Conservation (phyloP, 2,888 invertebrate species). For the Baronia brevicornis region DNA sequence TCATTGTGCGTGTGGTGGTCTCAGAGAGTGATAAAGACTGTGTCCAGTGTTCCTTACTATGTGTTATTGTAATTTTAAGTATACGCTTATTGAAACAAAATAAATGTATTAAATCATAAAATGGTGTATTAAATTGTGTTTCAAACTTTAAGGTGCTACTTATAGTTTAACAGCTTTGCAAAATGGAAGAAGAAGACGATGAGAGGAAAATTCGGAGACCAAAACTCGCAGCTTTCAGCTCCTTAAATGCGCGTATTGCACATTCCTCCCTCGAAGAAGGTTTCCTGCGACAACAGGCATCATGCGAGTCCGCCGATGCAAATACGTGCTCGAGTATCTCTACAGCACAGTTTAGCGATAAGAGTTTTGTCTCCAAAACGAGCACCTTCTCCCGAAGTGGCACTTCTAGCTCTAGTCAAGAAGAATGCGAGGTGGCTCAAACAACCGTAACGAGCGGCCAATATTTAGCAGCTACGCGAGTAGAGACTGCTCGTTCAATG, state of each 20-base stretch:
- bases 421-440: slow-evolving; percentile 78
- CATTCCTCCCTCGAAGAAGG: slow-evolving; percentile 60
- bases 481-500: slow-evolving; percentile 81
- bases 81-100: slow-evolving; percentile 48
- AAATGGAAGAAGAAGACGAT: slow-evolving; percentile 69
- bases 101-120: slow-evolving; percentile 53
- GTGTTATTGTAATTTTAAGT: slow-evolving; percentile 51
- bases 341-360: slow-evolving; percentile 62
- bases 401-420: slow-evolving; percentile 82
- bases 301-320: slow-evolving; percentile 76
- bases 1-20: slow-evolving; percentile 54
- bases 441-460: slow-evolving; percentile 65
- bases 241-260: slow-evolving; percentile 49
- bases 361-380: slow-evolving; percentile 70
- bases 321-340: slow-evolving; percentile 63
- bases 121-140: slow-evolving; percentile 59
- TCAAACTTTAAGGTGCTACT: slow-evolving; percentile 37
- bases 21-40: slow-evolving; percentile 72
- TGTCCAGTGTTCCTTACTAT: slow-evolving; percentile 70
- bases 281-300: slow-evolving; percentile 56
- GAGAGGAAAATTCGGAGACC: slow-evolving; percentile 51
- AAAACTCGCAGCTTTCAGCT: slow-evolving; percentile 53
- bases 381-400: slow-evolving; percentile 73
- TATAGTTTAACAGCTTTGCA: slow-evolving; percentile 27
- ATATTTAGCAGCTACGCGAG: slow-evolving; percentile 71